Evolutionary conservation across 2,888 invertebrate genomes (phyloP), one percentile per base, ranked within the genome.

Genomic region (Cyclophora albipunctata): DNA sequence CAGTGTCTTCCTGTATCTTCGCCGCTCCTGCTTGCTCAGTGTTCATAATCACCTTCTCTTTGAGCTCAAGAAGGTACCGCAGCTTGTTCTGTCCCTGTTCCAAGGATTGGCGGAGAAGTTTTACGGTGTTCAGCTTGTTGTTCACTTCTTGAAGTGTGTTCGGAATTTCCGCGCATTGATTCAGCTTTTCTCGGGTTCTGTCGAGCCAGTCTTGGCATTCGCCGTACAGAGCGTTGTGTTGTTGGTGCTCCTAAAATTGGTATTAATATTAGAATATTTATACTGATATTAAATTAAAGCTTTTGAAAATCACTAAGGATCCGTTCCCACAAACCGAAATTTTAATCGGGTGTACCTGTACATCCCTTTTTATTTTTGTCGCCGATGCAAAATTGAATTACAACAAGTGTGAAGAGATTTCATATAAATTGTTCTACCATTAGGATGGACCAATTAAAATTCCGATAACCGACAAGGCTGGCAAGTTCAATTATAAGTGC

Each of bases 161-260:
- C 0, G 96, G 95, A 56, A 95, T 92, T 66, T 95, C 94, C 48
- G 92, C 91, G 60, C 96, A 95, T 64, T 95, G 93, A 58, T 91
- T 92, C 0, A 98, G 90, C 69, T 96, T 96, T 60, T 96, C 96
- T 41, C 95, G 91, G 0, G 96, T 97, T 54, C 95, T 91, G 63
- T 96, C 96, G 34, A 98, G 92, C 96, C 98, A 98, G 67, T 96
- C 95, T 71, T 95, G 94, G 67, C 97, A 98, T 81, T 98, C 98
- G 75, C 96, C 95, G 66, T 95, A 95, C n/a, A 97, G 87, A 4
- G 96, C 93, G 62, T 95, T 95, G 74, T 98, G 98, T 78, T 96
- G 97, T 77, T 97, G 96, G 76, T 98, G 98, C 84, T 98, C 97
- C 90, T 93, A 71, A 45, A 64, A 62, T 46, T 52, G 40, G 37